Conservation (phyloP, 2,797 vertebrate species). For the Tolypeutes matacus region DNA sequence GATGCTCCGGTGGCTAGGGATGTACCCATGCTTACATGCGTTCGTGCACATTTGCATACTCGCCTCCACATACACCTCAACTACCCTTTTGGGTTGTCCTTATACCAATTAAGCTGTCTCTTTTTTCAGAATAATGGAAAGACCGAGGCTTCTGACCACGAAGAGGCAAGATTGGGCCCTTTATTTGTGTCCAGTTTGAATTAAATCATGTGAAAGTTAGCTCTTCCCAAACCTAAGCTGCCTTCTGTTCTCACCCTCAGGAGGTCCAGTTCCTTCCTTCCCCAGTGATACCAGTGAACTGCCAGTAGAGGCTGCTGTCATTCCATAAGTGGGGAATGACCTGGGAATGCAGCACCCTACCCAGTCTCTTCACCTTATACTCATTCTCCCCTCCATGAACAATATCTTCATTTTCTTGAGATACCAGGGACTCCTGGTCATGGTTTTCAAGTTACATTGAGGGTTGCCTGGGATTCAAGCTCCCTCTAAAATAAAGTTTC, state of each 20-base stretch:
- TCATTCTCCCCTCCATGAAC: not conserved
- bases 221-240: not conserved
- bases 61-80: not conserved
- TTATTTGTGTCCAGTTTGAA: constrained; percentile 40
- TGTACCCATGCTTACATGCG: not conserved
- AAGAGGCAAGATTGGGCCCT: constrained; percentile 19
- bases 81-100: not conserved
- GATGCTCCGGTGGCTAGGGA: constrained; percentile 67
- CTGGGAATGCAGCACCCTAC: not conserved
- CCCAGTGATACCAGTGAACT: constrained; percentile 9
- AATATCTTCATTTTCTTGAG: constrained; percentile 58
- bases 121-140: constrained; percentile 31
- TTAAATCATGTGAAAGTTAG: constrained; percentile 26
- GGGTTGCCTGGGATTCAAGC: not conserved
- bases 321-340: not conserved
- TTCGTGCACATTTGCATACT: not conserved
- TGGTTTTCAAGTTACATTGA: constrained; percentile 63
- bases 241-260: not conserved
- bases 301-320: constrained; percentile 80
- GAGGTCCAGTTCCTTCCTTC: not conserved
- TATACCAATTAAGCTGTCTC: not conserved
- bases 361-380: not conserved
- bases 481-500: constrained; percentile 74
- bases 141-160: constrained; percentile 30
- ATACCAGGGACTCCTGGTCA: not conserved